Evolutionary conservation across 2,113 vertebrate genomes (phyloP).

Genomic region (Dasyprocta punctata): DNA sequence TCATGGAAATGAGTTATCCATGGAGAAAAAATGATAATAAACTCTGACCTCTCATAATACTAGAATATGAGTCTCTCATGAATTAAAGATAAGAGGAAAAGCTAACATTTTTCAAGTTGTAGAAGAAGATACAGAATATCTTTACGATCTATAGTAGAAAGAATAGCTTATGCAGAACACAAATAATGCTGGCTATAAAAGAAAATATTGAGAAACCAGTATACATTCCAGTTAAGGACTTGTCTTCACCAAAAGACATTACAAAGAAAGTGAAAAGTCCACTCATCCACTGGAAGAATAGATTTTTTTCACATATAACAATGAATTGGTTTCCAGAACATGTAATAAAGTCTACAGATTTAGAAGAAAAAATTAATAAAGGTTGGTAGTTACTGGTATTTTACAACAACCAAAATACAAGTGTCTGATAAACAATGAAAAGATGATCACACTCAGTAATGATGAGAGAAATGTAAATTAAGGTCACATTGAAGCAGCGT

Average conservation of each 20-base stretch:
- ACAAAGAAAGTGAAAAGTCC: not conserved
- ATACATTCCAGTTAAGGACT: not conserved
- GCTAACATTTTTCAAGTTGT: not conserved
- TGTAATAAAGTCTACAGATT: not conserved
- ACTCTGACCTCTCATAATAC: not conserved
- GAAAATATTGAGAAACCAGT: not conserved
- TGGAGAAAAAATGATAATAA: not conserved
- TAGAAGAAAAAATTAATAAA: not conserved
- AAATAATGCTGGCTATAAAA: not conserved
- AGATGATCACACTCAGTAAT: not conserved
- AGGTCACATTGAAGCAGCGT: not conserved
- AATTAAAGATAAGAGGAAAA: conserved; percentile 8
- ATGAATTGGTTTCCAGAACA: not conserved
- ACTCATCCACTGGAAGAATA: not conserved
- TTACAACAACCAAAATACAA: not conserved
- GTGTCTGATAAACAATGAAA: not conserved
- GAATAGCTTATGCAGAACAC: not conserved
- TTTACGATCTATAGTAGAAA: not conserved
- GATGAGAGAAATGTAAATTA: conserved; percentile 16
- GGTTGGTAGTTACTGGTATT: not conserved
- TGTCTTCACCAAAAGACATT: not conserved
- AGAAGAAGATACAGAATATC: not conserved
- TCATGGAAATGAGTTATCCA: not conserved
- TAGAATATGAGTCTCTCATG: not conserved
- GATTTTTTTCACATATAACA: not conserved